Evolutionary conservation across 2,797 vertebrate genomes (phyloP), one percentile per base, ranked within the genome.

Genomic region (Cercopithecus hamlyni): DNA sequence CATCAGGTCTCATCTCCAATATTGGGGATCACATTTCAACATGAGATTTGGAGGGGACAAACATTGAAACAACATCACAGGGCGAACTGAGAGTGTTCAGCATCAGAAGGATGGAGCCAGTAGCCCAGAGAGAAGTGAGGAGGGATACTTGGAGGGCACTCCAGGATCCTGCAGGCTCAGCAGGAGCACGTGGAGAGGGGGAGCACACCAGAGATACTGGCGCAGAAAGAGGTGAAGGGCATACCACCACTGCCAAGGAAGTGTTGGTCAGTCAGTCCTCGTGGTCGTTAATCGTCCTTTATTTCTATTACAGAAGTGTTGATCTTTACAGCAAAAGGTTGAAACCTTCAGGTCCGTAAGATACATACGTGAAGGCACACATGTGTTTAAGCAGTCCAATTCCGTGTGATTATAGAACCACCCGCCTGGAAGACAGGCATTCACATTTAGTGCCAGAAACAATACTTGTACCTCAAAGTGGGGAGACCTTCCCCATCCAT

Each of bases 281-380:
- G 26, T n/a, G 1, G 45, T 58, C 57, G 1, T 3, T 72, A 43
- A 0, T 55, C 30, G 41, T 15, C 94, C 96, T 50, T 85, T 72
- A 7, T 87, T 70, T 45, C 13, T 70, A 27, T 96, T 96, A 67
- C 96, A 97, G 85, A 96, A 94, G 81, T 97, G 75, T 77, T 76
- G 20, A 39, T 7, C 26, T 80, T 97, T 67, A 86, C 96, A 96
- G 84, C 96, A 97, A 48, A 73, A 81, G 5, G 39, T 86, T 30
- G 48, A 22, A 33, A 89, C 11, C 85, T 64, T 97, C 93, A 86
- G 1, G 5, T 0, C 2, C 17, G 4, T 58, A 7, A 24, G 12
- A 36, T 43, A 90, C 17, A 73, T 11, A 1, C 13, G 45, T 19
- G 27, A 0, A 61, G 41, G 0, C 0, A 11, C 2, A 70, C 96